These are phyloP conservation scores for Molossus alvarezi DNA, from an alignment of 2,797 vertebrate genomes.

Conservation along the genomic window DNA sequence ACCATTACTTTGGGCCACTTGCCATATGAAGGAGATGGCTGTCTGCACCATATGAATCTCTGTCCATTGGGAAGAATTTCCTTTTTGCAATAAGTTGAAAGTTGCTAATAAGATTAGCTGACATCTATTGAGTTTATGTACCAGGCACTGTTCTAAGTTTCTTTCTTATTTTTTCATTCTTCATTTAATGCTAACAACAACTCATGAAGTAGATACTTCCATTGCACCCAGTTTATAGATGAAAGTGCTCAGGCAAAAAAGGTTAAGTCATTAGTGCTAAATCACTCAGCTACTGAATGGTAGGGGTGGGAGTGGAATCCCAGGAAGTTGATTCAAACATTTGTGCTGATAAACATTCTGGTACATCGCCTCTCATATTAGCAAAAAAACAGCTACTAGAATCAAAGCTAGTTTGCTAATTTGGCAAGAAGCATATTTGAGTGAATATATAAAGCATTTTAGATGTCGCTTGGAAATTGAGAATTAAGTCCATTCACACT, in stretches of 20 bases:
- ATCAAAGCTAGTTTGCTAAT: constrained; percentile 7
- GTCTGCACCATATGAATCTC: not conserved
- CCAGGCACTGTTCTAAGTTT: not conserved
- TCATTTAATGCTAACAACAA: not conserved
- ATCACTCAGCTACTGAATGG: not conserved
- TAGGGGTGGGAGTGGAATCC: not conserved
- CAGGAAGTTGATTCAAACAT: not conserved
- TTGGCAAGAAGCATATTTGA: not conserved
- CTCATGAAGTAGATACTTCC: not conserved
- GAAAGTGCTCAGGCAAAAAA: not conserved
- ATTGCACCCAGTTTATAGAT: not conserved
- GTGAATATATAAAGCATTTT: not conserved
- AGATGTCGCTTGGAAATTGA: constrained; percentile 2
- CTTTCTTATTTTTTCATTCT: not conserved
- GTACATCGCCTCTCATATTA: not conserved
- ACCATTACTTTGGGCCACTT: not conserved
- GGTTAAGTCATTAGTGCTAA: not conserved
- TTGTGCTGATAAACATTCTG: constrained; percentile 3
- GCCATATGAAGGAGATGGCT: not conserved
- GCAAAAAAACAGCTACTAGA: not conserved
- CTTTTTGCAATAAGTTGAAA: constrained; percentile 11
- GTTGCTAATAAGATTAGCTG: not conserved
- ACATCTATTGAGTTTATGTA: not conserved
- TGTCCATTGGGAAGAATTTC: not conserved
- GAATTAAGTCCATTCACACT: not conserved